These are phyloP conservation scores for Protula sp. DNA, from an alignment of 2,888 invertebrate species.

Conservation along the genomic window DNA sequence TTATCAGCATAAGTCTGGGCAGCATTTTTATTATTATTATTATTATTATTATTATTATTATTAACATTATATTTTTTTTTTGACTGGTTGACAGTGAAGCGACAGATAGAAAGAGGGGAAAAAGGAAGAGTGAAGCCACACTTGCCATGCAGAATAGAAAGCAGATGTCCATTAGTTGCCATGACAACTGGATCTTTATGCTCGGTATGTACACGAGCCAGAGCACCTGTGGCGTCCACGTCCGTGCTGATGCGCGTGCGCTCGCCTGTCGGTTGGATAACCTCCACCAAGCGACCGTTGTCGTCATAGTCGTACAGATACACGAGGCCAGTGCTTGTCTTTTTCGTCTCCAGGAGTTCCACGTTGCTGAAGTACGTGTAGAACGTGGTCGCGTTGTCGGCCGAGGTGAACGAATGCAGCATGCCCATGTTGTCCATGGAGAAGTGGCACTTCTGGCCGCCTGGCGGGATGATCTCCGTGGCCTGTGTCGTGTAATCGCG, in stretches of 20 bases:
- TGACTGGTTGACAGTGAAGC: too few relatives aligned
- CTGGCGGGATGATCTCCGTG: constrained; percentile 65
- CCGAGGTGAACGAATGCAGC: constrained; percentile 78
- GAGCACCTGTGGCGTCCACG: constrained; percentile 33
- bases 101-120: background rate
- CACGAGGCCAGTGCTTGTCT: constrained; percentile 52
- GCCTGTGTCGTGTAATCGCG: constrained; percentile 74
- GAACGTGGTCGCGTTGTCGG: constrained; percentile 87
- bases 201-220: constrained; percentile 51
- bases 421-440: constrained; percentile 89
- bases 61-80: too few relatives aligned
- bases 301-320: constrained; percentile 82
- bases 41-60: too few relatives aligned
- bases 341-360: constrained; percentile 66
- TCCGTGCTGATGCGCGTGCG: constrained; percentile 62
- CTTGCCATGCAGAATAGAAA: constrained; percentile 53
- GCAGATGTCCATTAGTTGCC: constrained; percentile 53
- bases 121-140: constrained; percentile 5
- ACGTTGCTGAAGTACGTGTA: constrained; percentile 87
- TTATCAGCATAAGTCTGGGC: too few relatives aligned
- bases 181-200: constrained; percentile 48
- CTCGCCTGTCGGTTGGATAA: constrained; percentile 87
- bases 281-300: constrained; percentile 77
- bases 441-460: constrained; percentile 54
- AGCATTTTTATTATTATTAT: too few relatives aligned